phyloP scores from a whole-genome alignment of 2,888 invertebrate species.

The Tinea semifulvella region DNA sequence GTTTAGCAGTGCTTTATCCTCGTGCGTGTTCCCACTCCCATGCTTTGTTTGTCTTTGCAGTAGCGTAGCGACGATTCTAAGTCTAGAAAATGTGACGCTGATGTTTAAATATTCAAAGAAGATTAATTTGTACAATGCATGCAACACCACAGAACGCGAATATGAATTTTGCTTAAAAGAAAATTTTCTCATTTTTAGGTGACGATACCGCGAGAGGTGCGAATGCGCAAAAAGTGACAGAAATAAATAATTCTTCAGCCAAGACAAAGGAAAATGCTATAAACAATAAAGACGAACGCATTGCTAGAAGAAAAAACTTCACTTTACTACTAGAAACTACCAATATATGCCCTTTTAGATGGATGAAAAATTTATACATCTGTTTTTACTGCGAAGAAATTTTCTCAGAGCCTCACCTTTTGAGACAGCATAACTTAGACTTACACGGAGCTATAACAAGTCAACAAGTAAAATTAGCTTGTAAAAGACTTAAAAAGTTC shows the following conservation, averaged over 20 bases:
- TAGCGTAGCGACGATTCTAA: too few species aligned
- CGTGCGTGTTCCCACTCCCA: too few species aligned
- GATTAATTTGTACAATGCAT: too few species aligned
- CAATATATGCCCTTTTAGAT: constrained; percentile 48
- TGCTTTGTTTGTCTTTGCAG: too few species aligned
- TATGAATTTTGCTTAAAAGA: too few species aligned
- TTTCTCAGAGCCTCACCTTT: constrained; percentile 34
- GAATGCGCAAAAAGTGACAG: constrained; percentile 19
- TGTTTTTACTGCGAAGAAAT: constrained; percentile 47
- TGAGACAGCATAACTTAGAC: constrained; percentile 31
- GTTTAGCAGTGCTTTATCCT: too few species aligned
- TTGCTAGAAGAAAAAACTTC: constrained; percentile 36
- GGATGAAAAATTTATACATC: constrained; percentile 46
- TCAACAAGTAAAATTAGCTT: constrained; percentile 29
- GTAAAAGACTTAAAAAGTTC: constrained; percentile 39
- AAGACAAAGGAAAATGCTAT: constrained; percentile 13
- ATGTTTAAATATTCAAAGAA: too few species aligned
- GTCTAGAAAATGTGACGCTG: too few species aligned
- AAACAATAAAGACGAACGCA: constrained; percentile 28
- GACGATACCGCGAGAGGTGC: constrained; percentile 24
- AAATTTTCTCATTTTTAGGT: constrained; percentile 59
- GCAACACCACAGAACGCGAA: too few species aligned
- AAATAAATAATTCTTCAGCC: constrained; percentile 21
- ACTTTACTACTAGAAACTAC: constrained; percentile 38
- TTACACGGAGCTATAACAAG: constrained; percentile 21